Percentiles rank a stretch among this genome's conserved stretches.
Evolutionary conservation across 2,113 vertebrate genomes (phyloP).

Genomic region (Hippocampus zosterae): DNA sequence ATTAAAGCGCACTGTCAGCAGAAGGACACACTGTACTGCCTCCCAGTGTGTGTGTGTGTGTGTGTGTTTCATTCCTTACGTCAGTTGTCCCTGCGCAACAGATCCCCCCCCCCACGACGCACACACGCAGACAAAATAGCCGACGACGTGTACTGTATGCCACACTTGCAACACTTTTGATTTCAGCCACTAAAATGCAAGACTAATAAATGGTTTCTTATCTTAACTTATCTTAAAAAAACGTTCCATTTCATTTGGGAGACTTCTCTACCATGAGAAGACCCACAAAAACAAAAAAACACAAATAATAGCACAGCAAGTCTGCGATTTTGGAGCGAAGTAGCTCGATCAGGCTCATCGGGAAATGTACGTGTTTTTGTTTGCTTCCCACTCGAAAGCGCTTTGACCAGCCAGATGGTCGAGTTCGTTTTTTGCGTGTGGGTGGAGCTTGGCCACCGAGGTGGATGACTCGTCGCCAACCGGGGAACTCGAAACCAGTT

Average conservation of each 20-base stretch:
- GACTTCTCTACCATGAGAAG: too few species aligned
- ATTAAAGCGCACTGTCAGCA: conserved; percentile 69
- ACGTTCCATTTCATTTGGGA: too few species aligned
- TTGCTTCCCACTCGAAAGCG: too few species aligned
- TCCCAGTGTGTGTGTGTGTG: conserved; percentile 1
- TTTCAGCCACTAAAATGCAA: too few species aligned
- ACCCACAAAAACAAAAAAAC: too few species aligned
- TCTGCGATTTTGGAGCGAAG: not conserved
- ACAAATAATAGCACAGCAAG: too few species aligned
- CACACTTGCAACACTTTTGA: too few species aligned
- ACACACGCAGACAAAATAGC: conserved; percentile 14
- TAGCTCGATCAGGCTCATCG: not conserved
- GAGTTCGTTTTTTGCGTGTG: not conserved
- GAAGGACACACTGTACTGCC: conserved; percentile 25
- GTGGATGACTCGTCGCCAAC: not conserved
- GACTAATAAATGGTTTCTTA: too few species aligned
- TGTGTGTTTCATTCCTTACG: not conserved
- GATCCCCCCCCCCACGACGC: conserved; percentile 52
- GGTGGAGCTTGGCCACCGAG: not conserved
- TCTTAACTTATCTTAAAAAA: too few species aligned
- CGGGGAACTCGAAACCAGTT: not conserved
- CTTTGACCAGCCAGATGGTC: not conserved
- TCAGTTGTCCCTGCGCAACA: conserved; percentile 41
- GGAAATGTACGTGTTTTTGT: too few species aligned
- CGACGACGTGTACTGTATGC: not conserved